Evolutionary conservation across 2,113 vertebrate genomes (phyloP).

Genomic region (Daubentonia madagascariensis): DNA sequence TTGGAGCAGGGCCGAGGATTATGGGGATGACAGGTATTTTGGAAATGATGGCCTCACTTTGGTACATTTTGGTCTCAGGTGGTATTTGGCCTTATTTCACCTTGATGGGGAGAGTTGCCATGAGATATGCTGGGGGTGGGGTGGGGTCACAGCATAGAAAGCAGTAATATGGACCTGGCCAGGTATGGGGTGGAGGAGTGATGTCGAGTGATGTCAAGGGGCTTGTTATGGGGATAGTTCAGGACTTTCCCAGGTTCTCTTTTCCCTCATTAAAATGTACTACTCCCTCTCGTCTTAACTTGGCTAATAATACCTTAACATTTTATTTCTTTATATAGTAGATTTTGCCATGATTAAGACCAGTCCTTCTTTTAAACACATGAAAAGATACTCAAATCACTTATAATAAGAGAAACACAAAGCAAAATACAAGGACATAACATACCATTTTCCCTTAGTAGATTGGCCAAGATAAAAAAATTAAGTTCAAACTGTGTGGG

Average conservation of each 20-base stretch:
- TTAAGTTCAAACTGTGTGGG: neutral
- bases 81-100: neutral
- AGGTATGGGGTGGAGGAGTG: too few species aligned
- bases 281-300: neutral
- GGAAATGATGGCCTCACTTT: neutral
- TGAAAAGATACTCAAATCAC: neutral
- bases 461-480: neutral
- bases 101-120: neutral
- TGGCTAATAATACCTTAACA: neutral
- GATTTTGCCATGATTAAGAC: neutral
- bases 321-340: neutral
- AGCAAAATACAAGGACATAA: neutral
- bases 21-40: neutral
- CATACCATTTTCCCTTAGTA: neutral
- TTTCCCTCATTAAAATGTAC: neutral
- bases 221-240: neutral
- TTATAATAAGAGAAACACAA: neutral
- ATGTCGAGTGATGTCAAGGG: rapidly evolving
- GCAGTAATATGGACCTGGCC: neutral
- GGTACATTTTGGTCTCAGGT: neutral
- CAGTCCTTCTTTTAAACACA: neutral
- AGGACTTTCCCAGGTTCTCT: neutral
- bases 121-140: neutral
- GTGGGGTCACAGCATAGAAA: neutral
- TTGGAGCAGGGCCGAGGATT: neutral